phyloP scores from a whole-genome alignment of 2,797 vertebrate genomes.

The Kryptopterus vitreolus region DNA sequence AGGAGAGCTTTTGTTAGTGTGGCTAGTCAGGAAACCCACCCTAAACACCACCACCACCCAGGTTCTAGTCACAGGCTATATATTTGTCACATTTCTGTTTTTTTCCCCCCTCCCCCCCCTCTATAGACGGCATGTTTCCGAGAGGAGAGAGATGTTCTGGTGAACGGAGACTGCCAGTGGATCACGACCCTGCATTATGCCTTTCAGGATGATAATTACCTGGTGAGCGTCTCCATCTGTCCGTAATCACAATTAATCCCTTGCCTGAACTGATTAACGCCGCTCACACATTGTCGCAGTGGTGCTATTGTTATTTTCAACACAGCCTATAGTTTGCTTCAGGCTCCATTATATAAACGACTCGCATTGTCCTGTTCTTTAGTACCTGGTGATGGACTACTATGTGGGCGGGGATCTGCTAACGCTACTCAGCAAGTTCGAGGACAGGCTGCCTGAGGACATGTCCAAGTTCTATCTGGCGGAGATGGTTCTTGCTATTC shows the following conservation, averaged over 20 bases:
- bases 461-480: conserved; percentile 95
- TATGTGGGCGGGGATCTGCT: conserved; percentile 95
- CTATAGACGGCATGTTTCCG: conserved; percentile 98
- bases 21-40: conserved; percentile 57
- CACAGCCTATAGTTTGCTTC: not conserved
- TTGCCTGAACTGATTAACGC: not conserved
- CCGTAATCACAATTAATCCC: not conserved
- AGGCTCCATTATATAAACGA: not conserved
- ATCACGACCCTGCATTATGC: conserved; percentile 95
- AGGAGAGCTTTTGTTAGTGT: conserved; percentile 51
- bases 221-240: conserved; percentile 74
- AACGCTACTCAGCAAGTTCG: conserved; percentile 97
- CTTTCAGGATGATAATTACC: conserved; percentile 96
- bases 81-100: not conserved
- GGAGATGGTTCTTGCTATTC: conserved; percentile 95
- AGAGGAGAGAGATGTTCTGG: conserved; percentile 93
- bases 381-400: conserved; percentile 98
- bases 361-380: conserved; percentile 24
- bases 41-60: conserved; percentile 25
- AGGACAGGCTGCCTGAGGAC: conserved; percentile 94
- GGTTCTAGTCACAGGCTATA: not conserved
- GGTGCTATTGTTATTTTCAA: not conserved
- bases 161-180: conserved; percentile 96
- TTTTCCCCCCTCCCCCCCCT: no score
- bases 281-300: no score